Evolutionary conservation across 92 coral and sea anemone genomes (phyloP).

Genomic region (Metridium senile): DNA sequence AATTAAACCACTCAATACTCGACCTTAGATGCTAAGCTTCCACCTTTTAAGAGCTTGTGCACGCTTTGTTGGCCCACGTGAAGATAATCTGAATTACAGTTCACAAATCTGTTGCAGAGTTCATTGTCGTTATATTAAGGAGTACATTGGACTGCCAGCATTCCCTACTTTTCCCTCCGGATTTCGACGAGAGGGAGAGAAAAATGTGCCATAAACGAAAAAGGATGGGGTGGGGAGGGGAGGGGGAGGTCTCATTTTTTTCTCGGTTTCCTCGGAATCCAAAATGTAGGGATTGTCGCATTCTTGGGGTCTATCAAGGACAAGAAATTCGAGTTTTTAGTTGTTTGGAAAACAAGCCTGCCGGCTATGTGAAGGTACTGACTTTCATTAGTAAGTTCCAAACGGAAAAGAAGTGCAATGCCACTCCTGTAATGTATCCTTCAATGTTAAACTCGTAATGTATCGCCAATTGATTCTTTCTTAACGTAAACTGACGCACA

Average conservation of each 20-base stretch:
- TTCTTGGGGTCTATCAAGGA: too few species aligned
- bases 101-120: background rate
- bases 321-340: too few species aligned
- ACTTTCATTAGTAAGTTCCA: background rate
- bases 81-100: background rate
- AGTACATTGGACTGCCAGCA: too few species aligned
- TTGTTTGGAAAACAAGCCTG: too few species aligned
- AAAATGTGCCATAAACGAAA: too few species aligned
- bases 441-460: background rate
- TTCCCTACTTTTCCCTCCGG: too few species aligned
- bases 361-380: too few species aligned
- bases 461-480: background rate
- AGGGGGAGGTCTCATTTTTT: too few species aligned
- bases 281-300: too few species aligned
- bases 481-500: constrained; percentile 10
- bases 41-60: constrained; percentile 5
- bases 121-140: background rate
- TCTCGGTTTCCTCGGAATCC: too few species aligned
- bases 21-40: background rate
- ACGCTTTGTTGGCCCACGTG: constrained; percentile 2
- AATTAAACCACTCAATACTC: constrained; percentile 1
- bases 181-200: too few species aligned
- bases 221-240: too few species aligned
- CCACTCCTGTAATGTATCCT: constrained; percentile 9
- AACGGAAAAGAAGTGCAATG: background rate